Evolutionary conservation across 2,113 vertebrate species (phyloP), one percentile per base, ranked within the genome.

Genomic region (Psilopsiagon aymara): DNA sequence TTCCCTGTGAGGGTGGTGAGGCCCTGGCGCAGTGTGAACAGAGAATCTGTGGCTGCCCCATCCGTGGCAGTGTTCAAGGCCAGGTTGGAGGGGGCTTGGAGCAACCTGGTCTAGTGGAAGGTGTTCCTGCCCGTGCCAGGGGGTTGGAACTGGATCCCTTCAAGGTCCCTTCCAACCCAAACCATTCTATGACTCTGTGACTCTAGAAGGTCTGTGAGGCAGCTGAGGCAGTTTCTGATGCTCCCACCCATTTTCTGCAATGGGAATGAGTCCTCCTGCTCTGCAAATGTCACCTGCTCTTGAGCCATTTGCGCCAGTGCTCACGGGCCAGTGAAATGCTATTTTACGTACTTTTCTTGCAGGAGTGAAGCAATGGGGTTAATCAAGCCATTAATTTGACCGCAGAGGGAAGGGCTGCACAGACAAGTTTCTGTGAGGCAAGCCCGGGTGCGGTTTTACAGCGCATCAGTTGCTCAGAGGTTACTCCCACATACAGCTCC

Each of bases 221-320:
- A 35, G 25, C 53, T 4, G 4, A 46, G 52, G 37, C 51, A 4
- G 28, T n/a, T 79, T 10, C 62, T 23, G 33, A 24, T 17, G 46
- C 59, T 88, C 20, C 64, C 59, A 62, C 51, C 17, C 20, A 68
- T 66, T 53, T n/a, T 24, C 57, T 57, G 49, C 51, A 10, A 29
- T 0, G 1, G 41, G 46, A 35, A 44, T 1, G 10, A 73, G 59
- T 31, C 41, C 14, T 9, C 39, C 33, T 1, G 4, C 71, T 74
- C 91, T 31, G 17, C 43, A 8, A 9, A 7, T 13, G 60, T 79
- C 75, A 57, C 84, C 59, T 57, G 52, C 59, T 77, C 37, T 23
- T 13, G 16, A 80, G 69, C 51, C 5, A 0, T n/a, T 47, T 44
- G 71, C 62, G 66, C 51, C 35, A 20, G 37, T 1, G 37, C 23